Percentiles rank a stretch among this genome's conserved stretches.
These are phyloP conservation scores for Rhagoletis pomonella DNA, from an alignment of 1,140 invertebrate species.

Conservation along the genomic window DNA sequence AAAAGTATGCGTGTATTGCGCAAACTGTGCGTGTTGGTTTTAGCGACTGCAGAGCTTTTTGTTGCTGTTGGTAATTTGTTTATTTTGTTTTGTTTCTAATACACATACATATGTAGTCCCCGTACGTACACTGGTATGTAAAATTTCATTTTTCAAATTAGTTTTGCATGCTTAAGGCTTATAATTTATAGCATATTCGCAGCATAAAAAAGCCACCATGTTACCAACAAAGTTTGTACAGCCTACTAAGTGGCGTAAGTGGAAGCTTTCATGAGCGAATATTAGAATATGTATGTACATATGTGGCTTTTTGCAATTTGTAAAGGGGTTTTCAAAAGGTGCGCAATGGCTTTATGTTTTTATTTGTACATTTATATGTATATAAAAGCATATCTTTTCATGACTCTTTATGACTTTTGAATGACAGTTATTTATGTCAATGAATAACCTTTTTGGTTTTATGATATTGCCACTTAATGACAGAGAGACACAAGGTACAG, in stretches of 20 bases:
- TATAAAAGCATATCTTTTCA: too few relatives aligned
- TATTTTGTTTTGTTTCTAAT: constrained; percentile 8
- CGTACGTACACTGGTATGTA: constrained; percentile 31
- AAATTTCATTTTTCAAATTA: constrained; percentile 56
- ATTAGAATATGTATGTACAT: too few relatives aligned
- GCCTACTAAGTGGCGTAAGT: not conserved
- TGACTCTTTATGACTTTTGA: too few relatives aligned
- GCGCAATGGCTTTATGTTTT: not conserved
- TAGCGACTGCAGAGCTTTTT: not conserved
- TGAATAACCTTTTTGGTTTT: too few relatives aligned
- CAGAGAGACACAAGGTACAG: too few relatives aligned
- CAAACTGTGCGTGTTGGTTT: not conserved
- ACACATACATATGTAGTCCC: too few relatives aligned
- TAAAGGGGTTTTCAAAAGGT: not conserved
- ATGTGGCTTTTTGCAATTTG: too few relatives aligned
- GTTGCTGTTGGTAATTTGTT: not conserved
- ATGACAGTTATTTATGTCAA: too few relatives aligned
- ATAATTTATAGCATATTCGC: constrained; percentile 48
- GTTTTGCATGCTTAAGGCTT: constrained; percentile 53
- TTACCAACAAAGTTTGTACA: not conserved
- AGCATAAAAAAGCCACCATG: not conserved
- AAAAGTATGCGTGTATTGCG: not conserved
- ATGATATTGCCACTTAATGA: too few relatives aligned
- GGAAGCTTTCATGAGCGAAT: not conserved
- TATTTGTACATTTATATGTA: too few relatives aligned